Evolutionary conservation across 2,113 vertebrate species (phyloP), one percentile per base, ranked within the genome.

Genomic region (Chlorodrepanis virens): DNA sequence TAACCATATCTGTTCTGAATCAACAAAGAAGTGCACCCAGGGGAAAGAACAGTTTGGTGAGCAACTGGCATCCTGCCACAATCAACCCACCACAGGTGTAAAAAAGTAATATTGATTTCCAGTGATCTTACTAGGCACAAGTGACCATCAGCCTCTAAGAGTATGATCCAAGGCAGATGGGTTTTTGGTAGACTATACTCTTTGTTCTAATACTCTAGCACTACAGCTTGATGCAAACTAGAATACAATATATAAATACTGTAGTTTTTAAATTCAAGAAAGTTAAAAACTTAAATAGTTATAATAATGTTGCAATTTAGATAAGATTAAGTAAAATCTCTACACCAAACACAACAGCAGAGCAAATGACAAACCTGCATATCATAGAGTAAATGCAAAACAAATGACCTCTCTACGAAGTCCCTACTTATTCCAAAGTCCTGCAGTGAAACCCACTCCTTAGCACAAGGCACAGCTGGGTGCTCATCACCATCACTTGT

Each of bases 301-400:
- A 56, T 88, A 96, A 93, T 35, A 82, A 14, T 31, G 29, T 35
- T 61, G 19, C 60, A 65, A 25, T 94, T 81, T 79, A 92, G 50
- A 23, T 65, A 72, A 81, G 21, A 57, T 11, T 8, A 97, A 92
- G 61, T 63, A 56, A 93, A 91, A 57, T 54, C 69, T 77, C 29
- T 57, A 71, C 24, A 94, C 23, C 49, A 95, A 42, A 50, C 21
- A 64, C 21, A 50, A 86, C 70, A n/a, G n/a, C 76, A 94, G 65
- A 93, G 69, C 52, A 91, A 96, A 89, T 59, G 19, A 67, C 33
- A 93, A 69, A 33, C 35, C 27, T 29, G 56, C 31, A 12, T 72
- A 74, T 68, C 29, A 88, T n/a, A n/a, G 53, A 25, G 35, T 56
- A 52, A 92, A 74, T 21, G n/a, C 25, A 87, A 79, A 94, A 89